Evolutionary conservation across 2,113 vertebrate genomes (phyloP).

Genomic region (Psilopogon haemacephalus): DNA sequence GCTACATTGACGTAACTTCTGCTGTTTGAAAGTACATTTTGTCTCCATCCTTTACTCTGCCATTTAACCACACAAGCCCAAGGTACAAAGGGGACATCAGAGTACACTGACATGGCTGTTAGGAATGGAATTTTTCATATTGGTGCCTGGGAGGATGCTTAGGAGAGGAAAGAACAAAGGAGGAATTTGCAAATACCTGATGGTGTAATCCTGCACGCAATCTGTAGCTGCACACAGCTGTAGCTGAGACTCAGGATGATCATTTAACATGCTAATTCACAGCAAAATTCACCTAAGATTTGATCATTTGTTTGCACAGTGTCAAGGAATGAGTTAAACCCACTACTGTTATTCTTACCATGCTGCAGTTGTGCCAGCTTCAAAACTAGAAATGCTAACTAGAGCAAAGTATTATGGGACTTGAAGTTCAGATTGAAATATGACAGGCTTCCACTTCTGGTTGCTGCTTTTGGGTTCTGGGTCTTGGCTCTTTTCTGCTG

Average conservation of each 20-base stretch:
- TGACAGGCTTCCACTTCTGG: too few relatives aligned
- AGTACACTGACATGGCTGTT: background rate
- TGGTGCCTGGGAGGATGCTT: background rate
- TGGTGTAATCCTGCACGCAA: background rate
- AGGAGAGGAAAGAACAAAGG: background rate
- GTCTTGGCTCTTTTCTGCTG: too few relatives aligned
- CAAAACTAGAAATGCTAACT: too few relatives aligned
- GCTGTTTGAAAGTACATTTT: background rate
- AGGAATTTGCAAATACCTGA: background rate
- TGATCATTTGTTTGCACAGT: background rate
- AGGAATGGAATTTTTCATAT: background rate
- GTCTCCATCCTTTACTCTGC: background rate
- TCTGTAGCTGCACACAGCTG: background rate
- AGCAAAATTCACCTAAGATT: background rate
- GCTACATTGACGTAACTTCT: background rate
- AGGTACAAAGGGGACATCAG: background rate
- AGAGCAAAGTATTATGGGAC: too few relatives aligned
- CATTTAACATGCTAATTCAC: background rate
- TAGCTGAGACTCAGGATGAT: background rate
- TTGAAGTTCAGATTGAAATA: too few relatives aligned
- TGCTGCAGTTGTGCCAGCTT: too few relatives aligned
- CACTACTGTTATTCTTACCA: too few relatives aligned
- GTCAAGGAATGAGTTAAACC: too few relatives aligned
- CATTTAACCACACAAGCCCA: background rate
- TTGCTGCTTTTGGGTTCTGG: too few relatives aligned